Evolutionary conservation across 2,888 invertebrate species (phyloP).

Genomic region (Schrankia costaestrigalis): DNA sequence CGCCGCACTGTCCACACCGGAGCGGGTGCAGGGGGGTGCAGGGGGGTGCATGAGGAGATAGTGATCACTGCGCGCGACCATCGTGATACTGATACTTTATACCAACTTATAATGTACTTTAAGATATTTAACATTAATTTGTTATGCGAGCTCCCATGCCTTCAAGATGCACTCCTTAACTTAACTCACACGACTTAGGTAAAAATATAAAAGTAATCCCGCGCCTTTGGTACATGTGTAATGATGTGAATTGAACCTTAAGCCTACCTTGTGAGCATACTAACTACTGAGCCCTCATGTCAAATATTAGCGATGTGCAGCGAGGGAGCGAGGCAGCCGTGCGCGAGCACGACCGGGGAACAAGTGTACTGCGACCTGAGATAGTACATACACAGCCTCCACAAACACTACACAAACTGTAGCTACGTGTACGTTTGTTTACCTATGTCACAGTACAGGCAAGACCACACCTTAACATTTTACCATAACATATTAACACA

Average conservation of each 20-base stretch:
- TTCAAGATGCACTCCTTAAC: too few species aligned
- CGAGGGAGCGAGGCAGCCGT: background rate
- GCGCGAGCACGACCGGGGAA: background rate
- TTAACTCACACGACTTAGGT: too few species aligned
- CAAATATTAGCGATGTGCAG: background rate
- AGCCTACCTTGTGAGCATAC: too few species aligned
- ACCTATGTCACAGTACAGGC: too few species aligned
- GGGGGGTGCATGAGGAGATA: conserved; percentile 6
- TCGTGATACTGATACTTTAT: background rate
- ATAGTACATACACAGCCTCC: background rate
- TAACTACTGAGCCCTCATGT: background rate
- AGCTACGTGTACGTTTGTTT: too few species aligned
- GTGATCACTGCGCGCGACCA: conserved; percentile 14
- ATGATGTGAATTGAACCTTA: too few species aligned
- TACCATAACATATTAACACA: too few species aligned
- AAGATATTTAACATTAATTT: background rate
- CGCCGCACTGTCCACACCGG: background rate
- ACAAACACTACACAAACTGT: too few species aligned
- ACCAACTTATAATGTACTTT: background rate
- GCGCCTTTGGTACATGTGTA: too few species aligned
- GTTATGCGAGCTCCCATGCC: too few species aligned
- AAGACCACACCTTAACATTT: too few species aligned
- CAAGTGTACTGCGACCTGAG: background rate
- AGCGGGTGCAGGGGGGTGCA: background rate
- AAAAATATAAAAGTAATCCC: too few species aligned